phyloP scores from a whole-genome alignment of 2,113 vertebrate species.

The Oostethus manadensis region DNA sequence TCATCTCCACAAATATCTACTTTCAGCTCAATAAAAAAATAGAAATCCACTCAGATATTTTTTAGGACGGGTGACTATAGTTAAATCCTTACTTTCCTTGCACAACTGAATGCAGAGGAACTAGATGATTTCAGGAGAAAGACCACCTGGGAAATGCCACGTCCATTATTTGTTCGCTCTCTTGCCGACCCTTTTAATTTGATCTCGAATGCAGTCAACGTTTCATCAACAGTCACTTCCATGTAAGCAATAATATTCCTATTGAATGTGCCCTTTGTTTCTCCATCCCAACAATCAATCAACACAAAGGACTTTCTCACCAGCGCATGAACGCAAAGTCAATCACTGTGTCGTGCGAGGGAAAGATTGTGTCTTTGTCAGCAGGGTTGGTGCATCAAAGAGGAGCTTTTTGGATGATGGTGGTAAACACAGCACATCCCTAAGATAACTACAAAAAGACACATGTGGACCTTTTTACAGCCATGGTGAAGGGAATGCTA shows the following conservation, averaged over 20 bases:
- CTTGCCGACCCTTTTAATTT: background rate
- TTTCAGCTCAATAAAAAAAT: no score
- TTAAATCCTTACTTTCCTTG: no score
- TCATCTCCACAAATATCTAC: background rate
- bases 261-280: constrained; percentile 4
- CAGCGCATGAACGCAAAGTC: constrained; percentile 36
- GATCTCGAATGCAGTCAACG: background rate
- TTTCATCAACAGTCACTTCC: background rate
- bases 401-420: background rate
- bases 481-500: no score
- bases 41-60: no score
- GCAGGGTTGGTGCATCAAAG: constrained; percentile 32
- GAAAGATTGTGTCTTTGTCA: constrained; percentile 34
- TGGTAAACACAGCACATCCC: background rate
- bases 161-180: background rate
- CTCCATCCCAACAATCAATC: constrained; percentile 1
- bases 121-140: background rate
- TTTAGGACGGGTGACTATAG: no score
- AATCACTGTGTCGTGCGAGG: constrained; percentile 44
- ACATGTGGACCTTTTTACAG: no score
- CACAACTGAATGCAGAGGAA: background rate
- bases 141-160: background rate
- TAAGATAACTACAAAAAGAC: background rate
- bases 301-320: constrained; percentile 17
- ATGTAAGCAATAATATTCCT: background rate